These are phyloP conservation scores for Taenaris catops DNA, from an alignment of 2,888 invertebrate genomes.

Conservation along the genomic window DNA sequence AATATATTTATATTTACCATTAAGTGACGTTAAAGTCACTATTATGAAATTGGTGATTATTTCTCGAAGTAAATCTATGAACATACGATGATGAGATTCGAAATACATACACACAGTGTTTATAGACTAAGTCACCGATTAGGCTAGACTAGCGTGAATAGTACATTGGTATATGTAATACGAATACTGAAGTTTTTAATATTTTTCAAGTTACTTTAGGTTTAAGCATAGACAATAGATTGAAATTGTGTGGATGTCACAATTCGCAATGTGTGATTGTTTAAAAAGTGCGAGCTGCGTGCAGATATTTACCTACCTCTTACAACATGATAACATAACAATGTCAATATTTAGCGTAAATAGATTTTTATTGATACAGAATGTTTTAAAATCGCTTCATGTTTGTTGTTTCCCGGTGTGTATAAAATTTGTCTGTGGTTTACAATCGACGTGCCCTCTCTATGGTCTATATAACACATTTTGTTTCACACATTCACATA, in stretches of 20 bases:
- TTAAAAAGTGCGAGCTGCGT: conserved; percentile 1
- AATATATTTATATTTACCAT: conserved; percentile 2
- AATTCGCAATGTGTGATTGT: not conserved
- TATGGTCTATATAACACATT: conserved; percentile 69
- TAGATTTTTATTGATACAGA: conserved; percentile 1
- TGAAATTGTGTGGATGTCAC: not conserved
- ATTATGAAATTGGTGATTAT: not conserved
- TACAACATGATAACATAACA: conserved; percentile 2
- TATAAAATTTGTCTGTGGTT: conserved; percentile 19
- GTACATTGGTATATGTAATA: no score
- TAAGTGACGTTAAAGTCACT: conserved; percentile 1
- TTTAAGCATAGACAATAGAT: not conserved
- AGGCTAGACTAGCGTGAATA: conserved; percentile 1
- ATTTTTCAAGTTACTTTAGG: not conserved
- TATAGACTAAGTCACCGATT: conserved; percentile 2
- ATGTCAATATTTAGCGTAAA: not conserved
- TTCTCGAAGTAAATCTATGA: not conserved
- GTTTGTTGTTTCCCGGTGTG: conserved; percentile 15
- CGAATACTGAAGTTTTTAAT: not conserved
- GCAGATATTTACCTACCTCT: conserved; percentile 8
- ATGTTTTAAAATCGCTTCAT: conserved; percentile 13
- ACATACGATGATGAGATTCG: not conserved
- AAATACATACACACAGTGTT: not conserved
- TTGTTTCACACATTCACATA: conserved; percentile 45
- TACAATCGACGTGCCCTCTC: conserved; percentile 16